Evolutionary conservation across 1,140 invertebrate genomes (phyloP).

Genomic region (Tyrophagus putrescentiae): DNA sequence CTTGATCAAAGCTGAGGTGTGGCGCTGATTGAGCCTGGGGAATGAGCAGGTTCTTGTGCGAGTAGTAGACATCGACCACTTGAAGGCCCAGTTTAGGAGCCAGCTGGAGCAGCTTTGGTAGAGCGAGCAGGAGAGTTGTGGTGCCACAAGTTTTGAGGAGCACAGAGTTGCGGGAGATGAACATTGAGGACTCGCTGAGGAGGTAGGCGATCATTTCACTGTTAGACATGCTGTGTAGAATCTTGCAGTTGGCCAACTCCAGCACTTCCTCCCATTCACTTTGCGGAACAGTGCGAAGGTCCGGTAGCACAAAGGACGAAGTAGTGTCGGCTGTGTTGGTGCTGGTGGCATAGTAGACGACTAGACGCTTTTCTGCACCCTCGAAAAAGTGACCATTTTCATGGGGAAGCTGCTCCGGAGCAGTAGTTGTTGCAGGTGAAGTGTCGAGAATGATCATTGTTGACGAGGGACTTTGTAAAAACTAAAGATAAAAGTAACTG

Average conservation of each 20-base stretch:
- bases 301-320: neutral
- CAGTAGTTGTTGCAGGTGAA: neutral
- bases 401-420: neutral
- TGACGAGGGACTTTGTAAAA: neutral
- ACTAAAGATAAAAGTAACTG: neutral
- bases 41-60: conserved; percentile 82
- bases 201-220: conserved; percentile 54
- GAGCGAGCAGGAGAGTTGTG: conserved; percentile 82
- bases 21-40: conserved; percentile 73
- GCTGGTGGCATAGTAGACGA: neutral
- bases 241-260: neutral
- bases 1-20: conserved; percentile 73
- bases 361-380: conserved; percentile 4
- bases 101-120: conserved; percentile 64
- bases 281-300: neutral
- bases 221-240: neutral
- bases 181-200: conserved; percentile 95
- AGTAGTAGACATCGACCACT: conserved; percentile 81
- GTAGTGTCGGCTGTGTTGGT: neutral
- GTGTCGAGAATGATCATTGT: neutral
- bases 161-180: conserved; percentile 76
- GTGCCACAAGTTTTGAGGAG: conserved; percentile 98
- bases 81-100: conserved; percentile 62
- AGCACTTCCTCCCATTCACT: neutral
- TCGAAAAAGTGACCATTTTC: conserved; percentile 11